Percentiles rank a stretch among this genome's conserved stretches.
Conservation (phyloP, 1,140 invertebrate species). For the Sycophila sp. region DNA sequence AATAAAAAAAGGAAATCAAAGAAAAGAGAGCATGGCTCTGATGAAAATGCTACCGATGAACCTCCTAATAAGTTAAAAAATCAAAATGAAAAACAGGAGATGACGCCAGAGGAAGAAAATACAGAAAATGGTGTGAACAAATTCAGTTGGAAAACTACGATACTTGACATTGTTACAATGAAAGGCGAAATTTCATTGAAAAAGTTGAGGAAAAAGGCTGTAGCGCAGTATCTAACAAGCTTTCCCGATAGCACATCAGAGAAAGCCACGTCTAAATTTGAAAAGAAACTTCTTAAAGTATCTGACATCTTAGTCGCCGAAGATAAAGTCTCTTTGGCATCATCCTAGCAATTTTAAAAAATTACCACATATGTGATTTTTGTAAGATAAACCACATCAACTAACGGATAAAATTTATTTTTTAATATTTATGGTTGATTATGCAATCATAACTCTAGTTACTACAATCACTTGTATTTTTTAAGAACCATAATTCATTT, state of each 20-base stretch:
- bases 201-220: slow-evolving; percentile 62
- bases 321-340: slow-evolving; percentile 48
- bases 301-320: slow-evolving; percentile 45
- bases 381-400: slow-evolving; percentile 9
- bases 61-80: slow-evolving; percentile 27
- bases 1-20: slow-evolving; percentile 42
- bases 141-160: slow-evolving; percentile 59
- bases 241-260: slow-evolving; percentile 48
- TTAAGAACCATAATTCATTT: no score
- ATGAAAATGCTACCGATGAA: slow-evolving; percentile 23
- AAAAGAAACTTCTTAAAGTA: slow-evolving; percentile 62
- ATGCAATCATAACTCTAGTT: background rate
- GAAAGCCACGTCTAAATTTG: slow-evolving; percentile 57
- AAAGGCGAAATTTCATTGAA: slow-evolving; percentile 60
- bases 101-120: background rate
- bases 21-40: slow-evolving; percentile 40
- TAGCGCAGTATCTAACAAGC: slow-evolving; percentile 52
- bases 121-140: slow-evolving; percentile 39
- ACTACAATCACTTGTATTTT: no score
- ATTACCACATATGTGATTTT: slow-evolving; percentile 1
- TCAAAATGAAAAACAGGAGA: background rate
- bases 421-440: background rate
- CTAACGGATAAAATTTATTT: slow-evolving; percentile 21
- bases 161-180: slow-evolving; percentile 54
- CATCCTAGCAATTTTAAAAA: background rate